Evolutionary conservation across 1,140 invertebrate genomes (phyloP), one percentile per base, ranked within the genome.

Genomic region (Halyomorpha halys): DNA sequence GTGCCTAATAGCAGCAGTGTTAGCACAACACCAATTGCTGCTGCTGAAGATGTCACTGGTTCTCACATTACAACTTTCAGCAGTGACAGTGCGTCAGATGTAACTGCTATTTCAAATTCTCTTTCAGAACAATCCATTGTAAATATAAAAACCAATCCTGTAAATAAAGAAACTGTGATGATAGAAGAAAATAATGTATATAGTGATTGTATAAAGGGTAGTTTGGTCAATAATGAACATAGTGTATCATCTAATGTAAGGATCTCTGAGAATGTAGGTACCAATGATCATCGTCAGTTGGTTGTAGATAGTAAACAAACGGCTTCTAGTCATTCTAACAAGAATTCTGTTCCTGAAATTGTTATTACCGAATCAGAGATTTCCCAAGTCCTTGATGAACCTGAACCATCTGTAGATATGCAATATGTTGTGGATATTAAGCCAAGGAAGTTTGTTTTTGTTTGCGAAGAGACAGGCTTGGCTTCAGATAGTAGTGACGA

Each of bases 311-410:
- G 34, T 39, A 53, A 21, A 53, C 49, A 53, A n/a, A 4, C 18
- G 18, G 49, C 23, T 19, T 59, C 66, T 65, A 51, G 65, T 67
- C 44, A 67, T 62, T 47, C 45, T 62, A 25, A 44, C 60, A 59
- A 59, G 16, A 59, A 59, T 59, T 23, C 54, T 15, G 54, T 70
- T 56, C 69, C 69, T 56, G 63, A 69, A 62, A 70, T 70, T 27
- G 59, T 67, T 8, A 65, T 70, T 13, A 69, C 69, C 4, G 69
- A 69, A 65, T 60, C 66, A 16, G 51, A 61, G 18, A 64, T 66
- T 19, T 54, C 61, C n/a, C 44, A 65, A 44, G 30, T 47, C 15
- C 59, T 63, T 11, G 62, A 34, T 59, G 67, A 66, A 45, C 51
- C 62, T 11, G 60, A 62, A 44, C 19, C 21, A 23, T 34, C 62